Base-by-base conservation (phyloP, 1,140 invertebrate genomes). In the Zaprionus ghesquierei region DNA sequence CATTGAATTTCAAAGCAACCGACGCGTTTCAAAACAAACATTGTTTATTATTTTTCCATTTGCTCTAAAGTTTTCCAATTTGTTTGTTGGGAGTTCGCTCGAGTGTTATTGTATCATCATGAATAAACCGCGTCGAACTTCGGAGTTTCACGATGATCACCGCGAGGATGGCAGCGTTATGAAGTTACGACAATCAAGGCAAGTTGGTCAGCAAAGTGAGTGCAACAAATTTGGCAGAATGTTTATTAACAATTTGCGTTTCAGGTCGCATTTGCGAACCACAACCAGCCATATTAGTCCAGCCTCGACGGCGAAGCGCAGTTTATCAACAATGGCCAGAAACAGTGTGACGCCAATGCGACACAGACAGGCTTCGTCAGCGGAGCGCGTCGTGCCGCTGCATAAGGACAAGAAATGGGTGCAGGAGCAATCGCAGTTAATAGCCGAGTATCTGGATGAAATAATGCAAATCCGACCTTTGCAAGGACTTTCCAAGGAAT, bases 361-460 rank as follows among this genome's bases (percentile, higher is more conserved):
- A 5, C 65, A 68, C 4, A 62, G 77, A 9, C 73, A 69, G 27
- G 59, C 49, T 12, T 63, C 79, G 6, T 84, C 85, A 1, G 72
- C 73, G 8, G 90, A 91, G 18, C 85, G 89, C 2, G 35, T 59
- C 0, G 33, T 71, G n/a, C 49, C 60, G 1, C 60, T 63, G 20
- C 85, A 91, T 27, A 76, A 78, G 10, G 90, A 92, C 22, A 92
- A 92, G 41, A 90, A 80, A 31, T 92, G 90, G 90, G 80, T 92
- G 22, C 76, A 89, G 20, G 90, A 91, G 50, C 73, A 80, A n/a
- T 44, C 80, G 0, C 81, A 81, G 38, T 63, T 69, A 3, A 81
- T 92, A 3, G 73, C 74, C 3, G 90, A 90, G 5, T 80, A 89
- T 54, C 58, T 92, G 8, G 35, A 79, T 5, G 53, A 60, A 44